A percentile compares a stretch with the other conserved stretches of the same genome.
These are phyloP conservation scores for Gila robusta DNA, from an alignment of 2,797 vertebrate genomes.

Conservation along the genomic window DNA sequence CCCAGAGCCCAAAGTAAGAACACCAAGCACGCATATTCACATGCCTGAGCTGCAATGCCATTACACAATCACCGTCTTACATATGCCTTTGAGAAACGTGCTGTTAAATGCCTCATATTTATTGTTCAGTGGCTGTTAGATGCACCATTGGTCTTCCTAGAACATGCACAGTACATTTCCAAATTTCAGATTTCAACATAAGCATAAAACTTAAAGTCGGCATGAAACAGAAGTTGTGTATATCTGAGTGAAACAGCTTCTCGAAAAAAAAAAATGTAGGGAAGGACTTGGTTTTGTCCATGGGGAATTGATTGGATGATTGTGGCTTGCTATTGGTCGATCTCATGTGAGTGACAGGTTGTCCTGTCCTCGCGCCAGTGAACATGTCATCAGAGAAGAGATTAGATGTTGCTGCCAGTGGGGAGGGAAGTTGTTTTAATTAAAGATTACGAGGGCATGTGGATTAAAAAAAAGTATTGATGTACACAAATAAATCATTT, in stretches of 20 bases:
- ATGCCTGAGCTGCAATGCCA: neutral
- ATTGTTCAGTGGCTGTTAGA: neutral
- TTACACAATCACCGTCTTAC: constrained; percentile 7
- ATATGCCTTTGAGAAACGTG: neutral
- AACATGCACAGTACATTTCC: neutral
- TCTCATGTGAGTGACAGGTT: neutral
- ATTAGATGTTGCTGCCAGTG: neutral
- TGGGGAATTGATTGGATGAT: neutral
- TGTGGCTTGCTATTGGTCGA: neutral
- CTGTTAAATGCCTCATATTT: neutral
- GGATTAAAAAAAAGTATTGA: no score
- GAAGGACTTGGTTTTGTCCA: neutral
- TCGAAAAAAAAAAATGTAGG: neutral
- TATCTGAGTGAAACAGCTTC: neutral
- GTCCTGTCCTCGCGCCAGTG: no score
- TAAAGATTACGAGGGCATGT: neutral
- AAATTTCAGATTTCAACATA: neutral
- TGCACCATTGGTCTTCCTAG: neutral
- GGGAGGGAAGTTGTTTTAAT: neutral
- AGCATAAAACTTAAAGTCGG: neutral
- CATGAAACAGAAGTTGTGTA: neutral
- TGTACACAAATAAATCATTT: neutral
- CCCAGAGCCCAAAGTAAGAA: constrained; percentile 84
- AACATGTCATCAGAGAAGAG: neutral
- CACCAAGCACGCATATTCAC: neutral